Base-by-base conservation (phyloP, 2,113 vertebrate genomes). In the Empidonax alnorum region DNA sequence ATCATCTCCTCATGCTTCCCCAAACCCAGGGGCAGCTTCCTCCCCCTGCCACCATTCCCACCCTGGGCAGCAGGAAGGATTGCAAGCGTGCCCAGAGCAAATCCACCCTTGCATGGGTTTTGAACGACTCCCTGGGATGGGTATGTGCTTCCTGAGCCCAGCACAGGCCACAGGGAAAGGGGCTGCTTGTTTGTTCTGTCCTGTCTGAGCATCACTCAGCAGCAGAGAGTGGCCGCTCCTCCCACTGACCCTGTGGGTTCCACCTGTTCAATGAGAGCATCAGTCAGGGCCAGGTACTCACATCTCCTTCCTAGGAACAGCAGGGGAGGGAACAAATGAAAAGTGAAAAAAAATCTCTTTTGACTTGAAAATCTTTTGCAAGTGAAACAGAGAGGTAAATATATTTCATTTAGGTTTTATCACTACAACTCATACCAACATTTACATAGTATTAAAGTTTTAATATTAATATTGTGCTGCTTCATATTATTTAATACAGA, bases 381-480 rank as follows among this genome's bases (percentile, higher is more conserved):
- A 93, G 44, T 33, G 56, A 87, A 94, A 67, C 37, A 58, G 66
- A 58, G 58, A 92, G n/a, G 89, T 91, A 95, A 91, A 93, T 87
- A 80, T 27, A 65, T 80, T 93, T 91, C 58, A 53, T 62, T 83
- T 79, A 82, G 73, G 67, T 73, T 91, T 94, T 79, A 87, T 53
- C 58, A 31, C 65, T 90, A 72, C 53, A 65, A 61, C 46, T 79
- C 84, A 25, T 56, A 61, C 58, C 93, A 90, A 95, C 94, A 93
- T 94, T 87, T 94, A 97, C 88, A 92, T 53, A 85, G 88, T 83
- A 65, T 85, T 93, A 83, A 91, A 84, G 31, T 85, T 93, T 88
- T 85, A 88, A 83, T 93, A 85, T 88, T 92, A 90, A 94, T 88
- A 44, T 41, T 10, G 12, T 39, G 63, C 90, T 37, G 39, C 41